Conservation (phyloP, 2,888 invertebrate genomes). For the Mythimna albipuncta region DNA sequence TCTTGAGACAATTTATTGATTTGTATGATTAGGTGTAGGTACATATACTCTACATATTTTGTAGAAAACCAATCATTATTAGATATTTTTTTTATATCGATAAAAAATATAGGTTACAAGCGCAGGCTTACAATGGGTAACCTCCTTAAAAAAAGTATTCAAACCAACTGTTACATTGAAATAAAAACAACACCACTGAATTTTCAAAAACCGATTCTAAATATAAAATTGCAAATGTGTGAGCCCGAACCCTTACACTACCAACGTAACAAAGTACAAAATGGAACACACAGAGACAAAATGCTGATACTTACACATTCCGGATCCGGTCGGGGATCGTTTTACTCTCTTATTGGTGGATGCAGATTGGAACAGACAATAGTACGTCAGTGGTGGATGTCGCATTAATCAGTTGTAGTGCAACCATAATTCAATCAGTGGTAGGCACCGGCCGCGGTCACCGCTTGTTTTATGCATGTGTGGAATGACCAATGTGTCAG, state of each 20-base stretch:
- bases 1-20: constrained; percentile 78
- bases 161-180: constrained; percentile 14
- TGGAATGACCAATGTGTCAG: constrained; percentile 79
- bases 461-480: constrained; percentile 80
- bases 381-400: constrained; percentile 87
- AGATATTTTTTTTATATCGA: background rate
- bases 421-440: constrained; percentile 89
- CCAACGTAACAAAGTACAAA: constrained; percentile 56
- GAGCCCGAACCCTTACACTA: constrained; percentile 36
- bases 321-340: constrained; percentile 67
- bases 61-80: constrained; percentile 27
- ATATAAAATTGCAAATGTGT: constrained; percentile 47
- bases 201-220: constrained; percentile 51
- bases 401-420: constrained; percentile 90
- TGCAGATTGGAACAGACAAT: constrained; percentile 89
- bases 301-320: constrained; percentile 80
- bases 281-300: constrained; percentile 73
- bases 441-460: constrained; percentile 74
- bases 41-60: constrained; percentile 45
- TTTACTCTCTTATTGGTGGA: constrained; percentile 81
- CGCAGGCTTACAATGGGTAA: background rate
- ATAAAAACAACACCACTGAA: constrained; percentile 5
- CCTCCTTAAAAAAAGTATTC: background rate
- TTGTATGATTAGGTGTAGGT: constrained; percentile 71
- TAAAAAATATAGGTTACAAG: no score